These are phyloP conservation scores for Perca flavescens DNA, from an alignment of 2,113 vertebrate species.

Conservation along the genomic window DNA sequence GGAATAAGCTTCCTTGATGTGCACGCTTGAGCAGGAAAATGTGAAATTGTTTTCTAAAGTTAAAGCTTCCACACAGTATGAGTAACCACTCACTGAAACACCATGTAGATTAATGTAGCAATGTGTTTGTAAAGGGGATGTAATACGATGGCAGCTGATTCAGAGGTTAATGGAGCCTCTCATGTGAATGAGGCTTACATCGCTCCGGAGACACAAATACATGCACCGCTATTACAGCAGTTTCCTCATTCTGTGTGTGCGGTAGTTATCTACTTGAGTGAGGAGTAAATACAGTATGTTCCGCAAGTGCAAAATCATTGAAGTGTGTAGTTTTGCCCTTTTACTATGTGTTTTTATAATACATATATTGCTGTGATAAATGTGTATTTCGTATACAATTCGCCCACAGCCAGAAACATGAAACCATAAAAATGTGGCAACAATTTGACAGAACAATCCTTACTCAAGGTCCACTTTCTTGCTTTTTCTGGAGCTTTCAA, in stretches of 20 bases:
- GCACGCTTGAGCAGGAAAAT: conserved; percentile 26
- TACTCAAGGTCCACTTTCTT: background rate
- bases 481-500: background rate
- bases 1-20: conserved; percentile 44
- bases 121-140: conserved; percentile 61
- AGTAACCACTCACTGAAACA: conserved; percentile 40
- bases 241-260: conserved; percentile 9
- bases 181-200: conserved; percentile 65
- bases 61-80: conserved; percentile 19
- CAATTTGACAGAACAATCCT: background rate
- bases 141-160: conserved; percentile 58
- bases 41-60: conserved; percentile 41
- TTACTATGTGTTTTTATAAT: conserved; percentile 16
- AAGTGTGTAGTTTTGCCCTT: conserved; percentile 23
- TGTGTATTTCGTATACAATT: background rate
- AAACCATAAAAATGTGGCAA: background rate
- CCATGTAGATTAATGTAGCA: conserved; percentile 51
- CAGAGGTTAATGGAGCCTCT: conserved; percentile 74
- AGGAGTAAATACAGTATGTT: conserved; percentile 20
- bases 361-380: background rate
- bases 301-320: conserved; percentile 24
- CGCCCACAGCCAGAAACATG: background rate
- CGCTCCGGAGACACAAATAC: conserved; percentile 46
- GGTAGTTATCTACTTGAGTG: conserved; percentile 18
- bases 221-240: conserved; percentile 39